A percentile compares a stretch with the other conserved stretches of the same genome.
These are phyloP conservation scores for Saccostrea cuccullata DNA, from an alignment of 1,140 invertebrate genomes.

Conservation along the genomic window DNA sequence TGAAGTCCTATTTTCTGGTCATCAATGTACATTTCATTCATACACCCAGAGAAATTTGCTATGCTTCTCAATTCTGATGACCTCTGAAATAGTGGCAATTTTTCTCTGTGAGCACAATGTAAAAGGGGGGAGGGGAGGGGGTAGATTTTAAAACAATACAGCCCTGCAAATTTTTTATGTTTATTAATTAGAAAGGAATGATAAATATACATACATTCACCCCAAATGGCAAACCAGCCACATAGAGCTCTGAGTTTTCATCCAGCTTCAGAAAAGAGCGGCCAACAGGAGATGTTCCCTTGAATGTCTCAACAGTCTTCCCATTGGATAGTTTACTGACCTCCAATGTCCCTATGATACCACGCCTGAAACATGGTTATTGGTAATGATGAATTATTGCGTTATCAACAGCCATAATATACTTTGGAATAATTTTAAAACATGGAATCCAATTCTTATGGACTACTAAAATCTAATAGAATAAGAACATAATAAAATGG, in stretches of 20 bases:
- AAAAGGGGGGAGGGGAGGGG: neutral
- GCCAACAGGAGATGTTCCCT: conserved; percentile 78
- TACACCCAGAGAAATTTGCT: conserved; percentile 83
- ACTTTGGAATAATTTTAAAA: neutral
- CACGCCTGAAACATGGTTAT: conserved; percentile 76
- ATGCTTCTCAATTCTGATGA: conserved; percentile 71
- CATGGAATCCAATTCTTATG: neutral
- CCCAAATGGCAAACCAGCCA: conserved; percentile 60
- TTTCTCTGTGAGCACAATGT: neutral
- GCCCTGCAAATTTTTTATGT: neutral
- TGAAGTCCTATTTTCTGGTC: conserved; percentile 90
- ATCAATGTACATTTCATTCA: conserved; percentile 89
- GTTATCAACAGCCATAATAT: neutral
- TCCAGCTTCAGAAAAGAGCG: conserved; percentile 81
- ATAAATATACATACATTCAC: conserved; percentile 44
- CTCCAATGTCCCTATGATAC: conserved; percentile 81
- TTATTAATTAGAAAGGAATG: neutral
- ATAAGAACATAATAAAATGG: too few relatives aligned
- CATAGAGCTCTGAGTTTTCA: conserved; percentile 61
- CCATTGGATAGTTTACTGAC: conserved; percentile 77
- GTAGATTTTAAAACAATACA: neutral
- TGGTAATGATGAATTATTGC: neutral
- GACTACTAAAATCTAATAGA: neutral
- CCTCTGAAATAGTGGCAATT: conserved; percentile 71
- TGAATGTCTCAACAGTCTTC: conserved; percentile 45